Conservation (phyloP, 2,888 invertebrate species). For the Phlogophora meticulosa region DNA sequence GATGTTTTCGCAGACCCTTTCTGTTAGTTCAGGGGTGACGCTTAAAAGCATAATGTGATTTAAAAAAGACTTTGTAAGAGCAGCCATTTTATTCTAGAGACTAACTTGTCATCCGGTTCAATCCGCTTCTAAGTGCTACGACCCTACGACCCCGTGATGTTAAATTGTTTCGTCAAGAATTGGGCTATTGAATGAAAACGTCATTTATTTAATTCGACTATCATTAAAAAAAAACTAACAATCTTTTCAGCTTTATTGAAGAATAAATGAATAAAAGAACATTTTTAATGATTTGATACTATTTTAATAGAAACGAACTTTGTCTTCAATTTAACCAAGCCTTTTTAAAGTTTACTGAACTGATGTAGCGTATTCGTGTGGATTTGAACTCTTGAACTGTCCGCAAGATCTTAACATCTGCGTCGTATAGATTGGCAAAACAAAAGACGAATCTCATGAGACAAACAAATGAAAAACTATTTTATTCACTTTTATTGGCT, state of each 20-base stretch:
- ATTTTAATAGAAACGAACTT: no score
- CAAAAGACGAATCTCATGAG: conserved; percentile 34
- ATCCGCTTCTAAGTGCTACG: no score
- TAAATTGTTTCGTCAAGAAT: no score
- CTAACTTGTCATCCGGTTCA: no score
- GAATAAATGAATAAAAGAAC: no score
- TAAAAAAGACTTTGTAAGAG: not conserved
- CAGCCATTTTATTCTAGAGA: no score
- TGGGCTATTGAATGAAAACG: no score
- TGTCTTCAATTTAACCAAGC: not conserved
- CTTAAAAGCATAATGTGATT: not conserved
- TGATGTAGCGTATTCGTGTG: not conserved
- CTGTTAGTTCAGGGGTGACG: conserved; percentile 56
- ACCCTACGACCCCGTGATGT: no score
- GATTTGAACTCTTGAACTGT: not conserved
- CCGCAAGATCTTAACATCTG: conserved; percentile 7
- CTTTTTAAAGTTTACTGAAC: not conserved
- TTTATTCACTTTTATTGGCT: conserved; percentile 67
- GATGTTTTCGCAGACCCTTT: conserved; percentile 74
- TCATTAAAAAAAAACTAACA: no score
- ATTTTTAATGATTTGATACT: no score
- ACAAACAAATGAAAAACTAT: conserved; percentile 54
- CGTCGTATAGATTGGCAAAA: conserved; percentile 10
- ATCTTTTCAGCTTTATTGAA: no score
- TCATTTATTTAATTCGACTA: no score